Conservation (phyloP, 2,797 vertebrate genomes). For the Tamandua tetradactyla region DNA sequence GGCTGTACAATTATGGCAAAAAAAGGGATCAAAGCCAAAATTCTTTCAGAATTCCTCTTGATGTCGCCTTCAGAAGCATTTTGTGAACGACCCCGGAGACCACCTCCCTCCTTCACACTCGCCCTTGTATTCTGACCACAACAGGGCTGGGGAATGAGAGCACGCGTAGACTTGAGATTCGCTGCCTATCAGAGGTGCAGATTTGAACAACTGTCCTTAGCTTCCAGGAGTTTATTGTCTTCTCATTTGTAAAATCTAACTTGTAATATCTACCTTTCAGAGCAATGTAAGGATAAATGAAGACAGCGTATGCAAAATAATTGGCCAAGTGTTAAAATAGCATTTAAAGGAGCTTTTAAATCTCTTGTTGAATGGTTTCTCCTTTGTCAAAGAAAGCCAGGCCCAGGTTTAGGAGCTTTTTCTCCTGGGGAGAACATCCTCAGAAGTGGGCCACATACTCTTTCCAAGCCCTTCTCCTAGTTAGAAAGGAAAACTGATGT, state of each 20-base stretch:
- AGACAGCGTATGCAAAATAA: not conserved
- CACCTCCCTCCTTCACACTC: not conserved
- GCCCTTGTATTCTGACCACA: not conserved
- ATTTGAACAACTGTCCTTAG: not conserved
- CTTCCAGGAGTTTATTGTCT: not conserved
- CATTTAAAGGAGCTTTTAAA: not conserved
- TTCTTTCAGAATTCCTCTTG: not conserved
- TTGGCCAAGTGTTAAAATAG: not conserved
- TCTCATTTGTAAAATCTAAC: not conserved
- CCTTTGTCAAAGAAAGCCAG: constrained; percentile 30
- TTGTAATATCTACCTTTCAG: not conserved
- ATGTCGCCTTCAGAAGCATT: not conserved
- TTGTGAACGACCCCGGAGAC: not conserved
- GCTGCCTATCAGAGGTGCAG: no score
- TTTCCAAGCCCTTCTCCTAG: not conserved
- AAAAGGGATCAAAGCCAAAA: not conserved
- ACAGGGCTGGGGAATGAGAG: not conserved
- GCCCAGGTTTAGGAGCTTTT: not conserved
- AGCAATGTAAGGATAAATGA: not conserved
- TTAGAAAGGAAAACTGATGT: not conserved
- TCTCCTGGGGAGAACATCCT: not conserved
- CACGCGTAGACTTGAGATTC: not conserved
- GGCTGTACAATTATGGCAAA: not conserved
- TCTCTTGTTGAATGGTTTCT: not conserved
- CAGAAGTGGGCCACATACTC: not conserved